Percentiles rank a stretch among this genome's conserved stretches.
These are phyloP conservation scores for Silurus meridionalis DNA, from an alignment of 2,113 vertebrate species.

Conservation along the genomic window DNA sequence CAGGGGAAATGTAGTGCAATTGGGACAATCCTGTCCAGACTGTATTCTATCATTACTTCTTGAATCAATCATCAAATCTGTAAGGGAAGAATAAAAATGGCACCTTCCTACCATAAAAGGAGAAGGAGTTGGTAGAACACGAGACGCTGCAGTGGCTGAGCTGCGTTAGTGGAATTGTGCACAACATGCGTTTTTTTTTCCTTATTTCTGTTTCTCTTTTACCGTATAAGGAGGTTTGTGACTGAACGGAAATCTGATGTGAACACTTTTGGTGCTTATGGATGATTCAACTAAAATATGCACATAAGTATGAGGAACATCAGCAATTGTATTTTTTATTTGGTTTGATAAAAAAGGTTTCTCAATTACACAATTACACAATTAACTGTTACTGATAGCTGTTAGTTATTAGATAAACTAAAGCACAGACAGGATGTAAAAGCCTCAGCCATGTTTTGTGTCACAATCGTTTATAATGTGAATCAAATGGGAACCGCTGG, in stretches of 20 bases:
- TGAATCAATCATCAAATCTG: not conserved
- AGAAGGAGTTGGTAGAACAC: too few species aligned
- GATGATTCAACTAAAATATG: not conserved
- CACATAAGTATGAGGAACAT: not conserved
- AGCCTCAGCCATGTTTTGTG: not conserved
- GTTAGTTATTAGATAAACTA: not conserved
- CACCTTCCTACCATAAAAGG: not conserved
- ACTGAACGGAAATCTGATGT: not conserved
- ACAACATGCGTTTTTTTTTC: not conserved
- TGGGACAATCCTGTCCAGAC: not conserved
- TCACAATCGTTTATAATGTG: not conserved
- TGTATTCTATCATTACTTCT: not conserved
- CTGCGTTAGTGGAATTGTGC: not conserved
- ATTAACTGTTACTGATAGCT: too few species aligned
- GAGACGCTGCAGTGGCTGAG: not conserved
- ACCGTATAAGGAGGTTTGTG: not conserved
- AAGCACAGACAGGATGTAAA: not conserved
- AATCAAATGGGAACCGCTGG: not conserved
- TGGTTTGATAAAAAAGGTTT: not conserved
- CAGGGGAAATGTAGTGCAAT: not conserved
- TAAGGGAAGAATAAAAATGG: not conserved
- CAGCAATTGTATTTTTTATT: not conserved
- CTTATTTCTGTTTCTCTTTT: not conserved
- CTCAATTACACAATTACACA: too few species aligned
- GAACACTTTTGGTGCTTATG: not conserved